Percentiles rank a stretch among this genome's conserved stretches.
These are phyloP conservation scores for Parelbella ahira DNA, from an alignment of 2,888 invertebrate genomes.

Conservation along the genomic window DNA sequence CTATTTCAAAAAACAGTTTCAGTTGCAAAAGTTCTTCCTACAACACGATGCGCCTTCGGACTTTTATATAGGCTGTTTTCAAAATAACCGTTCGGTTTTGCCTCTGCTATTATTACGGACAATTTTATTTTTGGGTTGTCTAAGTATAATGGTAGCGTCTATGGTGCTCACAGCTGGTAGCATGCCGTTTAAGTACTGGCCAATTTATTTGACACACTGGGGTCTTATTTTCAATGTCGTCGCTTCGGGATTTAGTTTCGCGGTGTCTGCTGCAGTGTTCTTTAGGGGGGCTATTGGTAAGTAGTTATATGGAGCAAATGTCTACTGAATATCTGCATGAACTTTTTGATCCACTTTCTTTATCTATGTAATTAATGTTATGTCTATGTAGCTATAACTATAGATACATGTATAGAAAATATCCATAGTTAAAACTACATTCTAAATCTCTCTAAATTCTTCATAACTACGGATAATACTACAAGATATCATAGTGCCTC, in stretches of 20 bases:
- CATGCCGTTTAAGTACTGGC: slow-evolving; percentile 42
- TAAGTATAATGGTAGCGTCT: slow-evolving; percentile 49
- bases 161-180: slow-evolving; percentile 36
- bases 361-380: too few species aligned
- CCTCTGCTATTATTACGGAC: slow-evolving; percentile 49
- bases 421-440: too few species aligned
- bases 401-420: too few species aligned
- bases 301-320: too few species aligned
- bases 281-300: slow-evolving; percentile 52
- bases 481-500: too few species aligned
- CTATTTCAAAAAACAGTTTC: slow-evolving; percentile 53
- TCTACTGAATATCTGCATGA: too few species aligned
- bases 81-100: slow-evolving; percentile 46
- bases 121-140: slow-evolving; percentile 49
- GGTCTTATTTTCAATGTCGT: slow-evolving; percentile 52
- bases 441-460: too few species aligned
- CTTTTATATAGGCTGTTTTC: slow-evolving; percentile 55
- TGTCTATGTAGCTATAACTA: too few species aligned
- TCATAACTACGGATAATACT: too few species aligned
- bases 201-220: slow-evolving; percentile 68
- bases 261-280: slow-evolving; percentile 45
- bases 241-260: slow-evolving; percentile 47
- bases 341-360: too few species aligned
- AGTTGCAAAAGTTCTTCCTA: slow-evolving; percentile 41
- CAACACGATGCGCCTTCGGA: slow-evolving; percentile 50